Conservation (phyloP, 2,113 vertebrate genomes). For the Aptenodytes forsteri region DNA sequence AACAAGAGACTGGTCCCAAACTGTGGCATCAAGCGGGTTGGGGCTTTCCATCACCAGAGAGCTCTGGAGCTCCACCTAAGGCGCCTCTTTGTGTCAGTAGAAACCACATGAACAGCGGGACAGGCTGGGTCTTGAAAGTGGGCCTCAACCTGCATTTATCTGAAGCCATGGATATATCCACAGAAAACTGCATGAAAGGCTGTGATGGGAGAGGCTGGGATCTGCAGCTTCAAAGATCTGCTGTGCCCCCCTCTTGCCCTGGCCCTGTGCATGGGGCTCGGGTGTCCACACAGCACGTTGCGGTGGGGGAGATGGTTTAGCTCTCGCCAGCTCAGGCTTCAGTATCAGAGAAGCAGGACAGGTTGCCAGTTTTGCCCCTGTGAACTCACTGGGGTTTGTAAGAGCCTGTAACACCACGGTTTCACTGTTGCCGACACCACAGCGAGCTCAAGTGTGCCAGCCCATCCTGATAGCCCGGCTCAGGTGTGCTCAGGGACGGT, state of each 20-base stretch:
- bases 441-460: rapidly evolving
- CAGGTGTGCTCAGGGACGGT: background rate
- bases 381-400: background rate
- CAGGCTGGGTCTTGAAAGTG: background rate
- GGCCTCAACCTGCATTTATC: background rate
- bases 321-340: background rate
- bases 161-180: background rate
- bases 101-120: background rate
- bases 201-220: background rate
- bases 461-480: background rate
- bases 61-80: conserved; percentile 24
- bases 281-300: background rate
- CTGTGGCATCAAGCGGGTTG: background rate
- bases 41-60: conserved; percentile 26
- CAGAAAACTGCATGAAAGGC: background rate
- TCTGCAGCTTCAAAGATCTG: background rate
- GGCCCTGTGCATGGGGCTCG: background rate
- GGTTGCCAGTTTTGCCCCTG: background rate
- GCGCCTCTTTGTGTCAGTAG: background rate
- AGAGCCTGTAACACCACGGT: rapidly evolving
- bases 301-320: background rate
- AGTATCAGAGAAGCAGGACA: background rate
- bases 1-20: background rate
- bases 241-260: background rate
- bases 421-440: background rate